Evolutionary conservation across 1,140 invertebrate genomes (phyloP).

Genomic region (Gerris buenoi): DNA sequence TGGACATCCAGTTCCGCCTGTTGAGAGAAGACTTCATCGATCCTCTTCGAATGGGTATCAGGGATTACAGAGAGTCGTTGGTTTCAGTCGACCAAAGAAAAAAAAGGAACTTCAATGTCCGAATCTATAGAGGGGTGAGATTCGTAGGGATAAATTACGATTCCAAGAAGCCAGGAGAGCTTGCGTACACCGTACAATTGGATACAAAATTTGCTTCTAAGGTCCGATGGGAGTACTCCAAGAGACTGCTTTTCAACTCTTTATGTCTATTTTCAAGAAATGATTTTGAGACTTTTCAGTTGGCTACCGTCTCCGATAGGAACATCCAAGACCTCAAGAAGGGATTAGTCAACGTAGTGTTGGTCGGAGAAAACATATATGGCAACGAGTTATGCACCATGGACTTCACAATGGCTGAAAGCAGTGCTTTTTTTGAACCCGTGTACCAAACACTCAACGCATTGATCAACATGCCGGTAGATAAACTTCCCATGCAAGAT

Average conservation of each 20-base stretch:
- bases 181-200: not conserved
- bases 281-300: not conserved
- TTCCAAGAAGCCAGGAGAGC: not conserved
- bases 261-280: not conserved
- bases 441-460: not conserved
- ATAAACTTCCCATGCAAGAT: not conserved
- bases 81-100: not conserved
- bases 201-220: not conserved
- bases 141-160: not conserved
- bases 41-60: not conserved
- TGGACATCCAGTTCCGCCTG: not conserved
- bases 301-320: not conserved
- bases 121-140: not conserved
- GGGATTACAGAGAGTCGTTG: not conserved
- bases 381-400: not conserved
- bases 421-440: not conserved
- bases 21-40: not conserved
- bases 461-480: not conserved
- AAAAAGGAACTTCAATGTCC: not conserved
- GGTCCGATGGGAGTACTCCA: not conserved
- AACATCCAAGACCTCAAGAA: not conserved
- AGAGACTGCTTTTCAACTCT: not conserved
- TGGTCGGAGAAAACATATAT: not conserved
- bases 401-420: not conserved
- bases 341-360: not conserved